Evolutionary conservation across 2,113 vertebrate genomes (phyloP).

Genomic region (Toxotes jaculatrix): DNA sequence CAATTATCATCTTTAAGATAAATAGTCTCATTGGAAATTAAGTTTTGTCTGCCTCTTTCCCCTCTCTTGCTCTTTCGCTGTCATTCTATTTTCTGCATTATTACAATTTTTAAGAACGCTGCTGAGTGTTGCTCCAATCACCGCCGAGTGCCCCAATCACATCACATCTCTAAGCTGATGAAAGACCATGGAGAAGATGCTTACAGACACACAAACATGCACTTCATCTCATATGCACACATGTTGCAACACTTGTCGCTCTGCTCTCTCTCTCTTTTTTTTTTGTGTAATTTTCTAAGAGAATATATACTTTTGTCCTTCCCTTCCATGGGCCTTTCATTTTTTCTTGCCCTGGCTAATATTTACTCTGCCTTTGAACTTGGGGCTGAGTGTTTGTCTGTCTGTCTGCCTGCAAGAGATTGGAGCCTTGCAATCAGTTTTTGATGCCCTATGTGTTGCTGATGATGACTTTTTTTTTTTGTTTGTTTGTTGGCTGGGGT

Average conservation of each 20-base stretch:
- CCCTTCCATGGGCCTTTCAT: neutral
- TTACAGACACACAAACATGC: conserved; percentile 36
- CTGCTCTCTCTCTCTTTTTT: neutral
- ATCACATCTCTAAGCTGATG: conserved; percentile 63
- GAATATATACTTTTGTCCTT: conserved; percentile 54
- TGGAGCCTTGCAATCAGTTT: conserved; percentile 54
- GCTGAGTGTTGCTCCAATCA: conserved; percentile 67
- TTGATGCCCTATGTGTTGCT: conserved; percentile 34
- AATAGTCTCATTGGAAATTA: neutral
- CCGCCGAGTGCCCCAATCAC: conserved; percentile 64
- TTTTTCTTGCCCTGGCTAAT: conserved; percentile 38
- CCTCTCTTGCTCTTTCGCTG: neutral
- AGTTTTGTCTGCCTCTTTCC: neutral
- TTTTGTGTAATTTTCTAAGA: conserved; percentile 16
- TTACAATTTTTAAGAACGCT: conserved; percentile 30
- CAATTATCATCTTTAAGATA: neutral
- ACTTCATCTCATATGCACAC: conserved; percentile 1
- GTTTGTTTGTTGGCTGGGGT: conserved; percentile 31
- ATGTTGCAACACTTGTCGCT: conserved; percentile 23
- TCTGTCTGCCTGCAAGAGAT: conserved; percentile 57
- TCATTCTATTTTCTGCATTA: conserved; percentile 30
- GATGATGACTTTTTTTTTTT: conserved; percentile 42
- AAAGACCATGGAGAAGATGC: conserved; percentile 34
- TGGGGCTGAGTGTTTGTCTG: conserved; percentile 41
- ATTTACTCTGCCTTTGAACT: conserved; percentile 65